Conservation (phyloP, 2,113 vertebrate species). For the Megaptera novaeangliae region DNA sequence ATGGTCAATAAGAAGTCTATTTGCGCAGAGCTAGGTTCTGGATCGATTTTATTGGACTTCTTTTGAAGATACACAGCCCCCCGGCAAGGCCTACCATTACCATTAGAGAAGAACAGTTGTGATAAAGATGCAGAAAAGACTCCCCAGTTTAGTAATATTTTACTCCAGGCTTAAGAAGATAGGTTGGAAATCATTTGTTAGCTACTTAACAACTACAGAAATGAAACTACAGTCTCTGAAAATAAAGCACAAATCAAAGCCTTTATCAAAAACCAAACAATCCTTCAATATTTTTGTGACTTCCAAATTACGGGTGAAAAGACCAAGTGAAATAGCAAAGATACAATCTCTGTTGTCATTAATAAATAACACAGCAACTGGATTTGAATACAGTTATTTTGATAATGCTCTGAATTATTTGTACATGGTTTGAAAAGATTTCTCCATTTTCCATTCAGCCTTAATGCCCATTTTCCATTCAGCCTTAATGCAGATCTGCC, state of each 20-base stretch:
- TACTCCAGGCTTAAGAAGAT: background rate
- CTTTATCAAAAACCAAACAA: background rate
- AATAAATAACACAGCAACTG: background rate
- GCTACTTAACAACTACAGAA: background rate
- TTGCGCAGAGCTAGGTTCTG: background rate
- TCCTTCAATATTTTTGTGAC: background rate
- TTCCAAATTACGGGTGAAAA: background rate
- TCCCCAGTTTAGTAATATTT: background rate
- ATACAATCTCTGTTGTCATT: background rate
- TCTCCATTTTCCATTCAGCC: background rate
- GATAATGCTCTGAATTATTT: background rate
- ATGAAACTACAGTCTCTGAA: background rate
- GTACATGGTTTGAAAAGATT: background rate
- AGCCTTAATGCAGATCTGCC: background rate
- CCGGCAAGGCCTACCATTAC: background rate
- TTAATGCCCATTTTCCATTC: background rate
- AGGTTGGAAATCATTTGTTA: background rate
- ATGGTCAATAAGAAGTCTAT: background rate
- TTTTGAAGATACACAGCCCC: background rate
- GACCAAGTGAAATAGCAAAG: background rate
- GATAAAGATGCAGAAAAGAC: background rate
- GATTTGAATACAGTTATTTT: background rate
- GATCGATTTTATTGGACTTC: background rate
- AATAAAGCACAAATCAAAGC: background rate
- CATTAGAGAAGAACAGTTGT: background rate